These are phyloP conservation scores for Oreochromis spilurus DNA, from an alignment of 2,113 vertebrate genomes.

Conservation along the genomic window DNA sequence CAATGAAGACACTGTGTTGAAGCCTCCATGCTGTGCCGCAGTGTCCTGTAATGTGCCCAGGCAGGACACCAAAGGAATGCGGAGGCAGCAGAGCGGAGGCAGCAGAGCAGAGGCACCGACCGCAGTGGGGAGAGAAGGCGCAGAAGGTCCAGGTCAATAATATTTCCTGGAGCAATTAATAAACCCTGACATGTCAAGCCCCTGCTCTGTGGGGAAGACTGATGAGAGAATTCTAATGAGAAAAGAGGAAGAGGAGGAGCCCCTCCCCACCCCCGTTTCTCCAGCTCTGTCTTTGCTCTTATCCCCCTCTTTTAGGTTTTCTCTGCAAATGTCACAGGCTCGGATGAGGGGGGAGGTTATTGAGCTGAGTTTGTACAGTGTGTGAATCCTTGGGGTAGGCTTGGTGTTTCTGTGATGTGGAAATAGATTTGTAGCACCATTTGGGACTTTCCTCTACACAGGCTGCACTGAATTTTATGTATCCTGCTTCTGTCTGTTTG, in stretches of 20 bases:
- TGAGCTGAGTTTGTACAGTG: neutral
- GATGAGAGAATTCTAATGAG: constrained; percentile 65
- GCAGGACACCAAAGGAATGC: constrained; percentile 54
- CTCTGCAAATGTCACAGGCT: constrained; percentile 48
- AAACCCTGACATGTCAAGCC: constrained; percentile 55
- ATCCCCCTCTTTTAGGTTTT: neutral
- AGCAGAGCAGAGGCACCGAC: constrained; percentile 25
- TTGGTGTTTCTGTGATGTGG: constrained; percentile 8
- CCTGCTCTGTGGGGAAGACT: constrained; percentile 35
- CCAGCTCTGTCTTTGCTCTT: neutral
- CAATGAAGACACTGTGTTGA: constrained; percentile 64
- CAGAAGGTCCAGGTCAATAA: constrained; percentile 67
- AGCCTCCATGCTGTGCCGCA: constrained; percentile 50
- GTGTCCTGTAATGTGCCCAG: constrained; percentile 56
- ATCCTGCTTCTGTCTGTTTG: neutral
- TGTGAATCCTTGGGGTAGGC: constrained; percentile 5
- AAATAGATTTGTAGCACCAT: neutral
- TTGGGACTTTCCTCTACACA: constrained; percentile 3
- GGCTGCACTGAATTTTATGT: constrained; percentile 2
- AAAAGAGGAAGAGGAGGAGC: neutral
- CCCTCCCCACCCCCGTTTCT: neutral
- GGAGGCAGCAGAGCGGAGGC: constrained; percentile 33
- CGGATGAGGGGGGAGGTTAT: neutral
- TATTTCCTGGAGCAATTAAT: constrained; percentile 64
- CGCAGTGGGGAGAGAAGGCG: constrained; percentile 25